Evolutionary conservation across 2,113 vertebrate species (phyloP), one percentile per base, ranked within the genome.

Genomic region (Symphodus melops): DNA sequence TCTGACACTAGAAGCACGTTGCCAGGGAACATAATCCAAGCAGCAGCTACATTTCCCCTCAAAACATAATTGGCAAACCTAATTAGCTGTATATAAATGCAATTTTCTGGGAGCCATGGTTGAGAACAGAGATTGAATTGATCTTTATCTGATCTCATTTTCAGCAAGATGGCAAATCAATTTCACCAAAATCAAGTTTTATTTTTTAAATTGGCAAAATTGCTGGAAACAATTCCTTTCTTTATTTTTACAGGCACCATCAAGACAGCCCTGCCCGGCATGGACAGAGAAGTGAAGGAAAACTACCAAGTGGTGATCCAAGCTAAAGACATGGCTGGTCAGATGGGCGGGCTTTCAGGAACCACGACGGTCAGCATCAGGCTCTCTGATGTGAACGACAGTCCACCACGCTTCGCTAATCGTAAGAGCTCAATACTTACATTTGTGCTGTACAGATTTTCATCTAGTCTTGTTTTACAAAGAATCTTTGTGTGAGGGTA

Each of bases 241-340:
- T 52, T 12, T 72, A 86, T 82, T 36, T 79, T 71, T 75, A 28
- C 89, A 99, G 98, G 98, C 19, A 90, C 97, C 66, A 98, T 99
- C 88, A 97, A 95, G 91, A 99, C 98, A 16, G 97, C 98, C 33
- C 92, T 99, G 21, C 96, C 97, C 0, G 96, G 97, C 71, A 99
- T 99, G 98, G 97, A 97, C 86, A 93, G 98, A 86, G 98, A 99
- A 92, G 96, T 98, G n/a, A 94, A 95, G 63, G 98, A 99, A 23
- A 94, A 96, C n/a, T 99, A 99, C 83, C 97, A 98, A 93, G 98
- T 99, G 57, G 96, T 99, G 68, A 99, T 99, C 86, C 98, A 99
- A 83, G 98, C 97, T 4, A 99, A 99, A 54, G 98, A 99, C 90
- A 99, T 99, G 98, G 98, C 97, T 0, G 98, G 98, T 25, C 98